These are phyloP conservation scores for Anseranas semipalmata DNA, from an alignment of 2,113 vertebrate genomes.

Conservation along the genomic window DNA sequence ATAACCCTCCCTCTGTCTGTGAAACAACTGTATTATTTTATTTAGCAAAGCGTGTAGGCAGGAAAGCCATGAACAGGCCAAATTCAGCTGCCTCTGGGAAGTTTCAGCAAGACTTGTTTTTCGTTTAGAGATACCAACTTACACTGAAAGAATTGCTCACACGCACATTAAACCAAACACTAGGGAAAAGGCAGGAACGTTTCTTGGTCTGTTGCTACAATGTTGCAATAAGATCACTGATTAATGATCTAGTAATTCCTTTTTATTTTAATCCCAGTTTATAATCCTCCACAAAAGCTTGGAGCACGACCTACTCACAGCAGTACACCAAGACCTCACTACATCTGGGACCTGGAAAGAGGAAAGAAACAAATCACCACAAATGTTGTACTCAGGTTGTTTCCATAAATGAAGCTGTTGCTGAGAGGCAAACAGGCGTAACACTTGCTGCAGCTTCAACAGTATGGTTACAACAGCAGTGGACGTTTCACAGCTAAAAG, in stretches of 20 bases:
- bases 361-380: not conserved
- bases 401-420: not conserved
- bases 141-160: not conserved
- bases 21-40: slow-evolving; percentile 28
- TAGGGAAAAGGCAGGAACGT: not conserved
- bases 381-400: not conserved
- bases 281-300: not conserved
- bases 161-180: not conserved
- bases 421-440: not conserved
- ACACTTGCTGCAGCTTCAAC: not conserved
- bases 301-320: not conserved
- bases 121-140: not conserved
- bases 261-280: not conserved
- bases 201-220: not conserved
- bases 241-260: not conserved
- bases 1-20: not conserved
- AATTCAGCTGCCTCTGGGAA: not conserved
- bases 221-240: not conserved
- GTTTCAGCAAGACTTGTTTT: not conserved
- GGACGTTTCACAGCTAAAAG: not conserved
- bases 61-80: not conserved
- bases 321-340: not conserved
- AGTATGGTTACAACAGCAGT: not conserved
- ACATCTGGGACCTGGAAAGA: not conserved
- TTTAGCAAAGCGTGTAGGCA: not conserved